Conservation (phyloP, 1,140 invertebrate genomes). For the Colletes latitarsis region DNA sequence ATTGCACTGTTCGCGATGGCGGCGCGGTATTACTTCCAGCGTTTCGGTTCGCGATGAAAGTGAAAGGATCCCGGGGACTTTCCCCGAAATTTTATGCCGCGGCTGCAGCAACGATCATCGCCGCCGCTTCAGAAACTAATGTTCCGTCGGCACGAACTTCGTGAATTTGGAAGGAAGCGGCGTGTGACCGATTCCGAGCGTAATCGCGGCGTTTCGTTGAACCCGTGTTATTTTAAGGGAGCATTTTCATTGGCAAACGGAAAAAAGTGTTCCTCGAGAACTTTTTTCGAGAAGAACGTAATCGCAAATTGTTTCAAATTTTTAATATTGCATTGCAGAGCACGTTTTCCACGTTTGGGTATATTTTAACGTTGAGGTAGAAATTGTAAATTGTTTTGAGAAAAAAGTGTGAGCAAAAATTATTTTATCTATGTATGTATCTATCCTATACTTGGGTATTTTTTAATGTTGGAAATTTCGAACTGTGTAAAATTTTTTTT, state of each 20-base stretch:
- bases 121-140: slow-evolving; percentile 44
- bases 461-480: too few species aligned
- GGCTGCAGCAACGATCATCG: neutral
- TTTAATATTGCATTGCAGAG: too few species aligned
- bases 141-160: slow-evolving; percentile 53
- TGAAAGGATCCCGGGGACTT: slow-evolving; percentile 55
- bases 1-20: neutral
- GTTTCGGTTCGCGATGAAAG: slow-evolving; percentile 34
- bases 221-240: slow-evolving; percentile 27
- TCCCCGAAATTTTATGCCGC: slow-evolving; percentile 52
- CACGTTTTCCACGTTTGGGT: too few species aligned
- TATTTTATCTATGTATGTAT: too few species aligned
- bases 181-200: slow-evolving; percentile 39
- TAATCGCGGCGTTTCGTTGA: slow-evolving; percentile 20
- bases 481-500: too few species aligned
- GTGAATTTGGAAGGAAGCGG: slow-evolving; percentile 48
- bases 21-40: slow-evolving; percentile 6
- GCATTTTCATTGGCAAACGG: slow-evolving; percentile 6
- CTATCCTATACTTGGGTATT: too few species aligned
- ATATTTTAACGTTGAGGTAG: too few species aligned
- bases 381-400: too few species aligned
- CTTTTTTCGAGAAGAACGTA: too few species aligned
- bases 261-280: too few species aligned
- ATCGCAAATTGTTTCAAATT: too few species aligned
- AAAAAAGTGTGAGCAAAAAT: too few species aligned